Base-by-base conservation (phyloP, 2,888 invertebrate species). In the Dendrolimus houi region DNA sequence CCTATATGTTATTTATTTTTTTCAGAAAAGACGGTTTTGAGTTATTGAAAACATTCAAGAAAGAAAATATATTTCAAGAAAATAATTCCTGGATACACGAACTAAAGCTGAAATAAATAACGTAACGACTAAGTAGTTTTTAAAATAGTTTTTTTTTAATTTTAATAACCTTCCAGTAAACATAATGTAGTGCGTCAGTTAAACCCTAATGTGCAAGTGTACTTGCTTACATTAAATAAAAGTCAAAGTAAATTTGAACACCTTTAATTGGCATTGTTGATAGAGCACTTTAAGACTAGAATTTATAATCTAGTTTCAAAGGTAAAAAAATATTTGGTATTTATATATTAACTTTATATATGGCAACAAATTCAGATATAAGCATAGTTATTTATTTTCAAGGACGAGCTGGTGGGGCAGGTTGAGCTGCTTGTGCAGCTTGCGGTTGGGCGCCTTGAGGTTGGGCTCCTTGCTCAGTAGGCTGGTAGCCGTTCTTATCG, bases 401-500 rank as follows among this genome's bases (percentile, higher is more conserved):
- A 53, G 47, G 47, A 10, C 9, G 47, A 47, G 47, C 47, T 47
- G 47, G 47, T 47, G 9, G 9, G 10, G 47, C 47, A 47, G 47
- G 47, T 9, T 47, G 9, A 6, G 47, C 47, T 47, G 64, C 62
- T 62, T 69, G 56, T 41, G 67, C 57, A n/a, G 72, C 64, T 52
- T 64, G 59, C n/a, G 62, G 59, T 53, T 74, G 69, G 17, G 65
- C 67, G 17, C 68, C 73, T 10, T 74, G 79, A 41, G 82, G 79
- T 61, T 89, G 87, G 1, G 76, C 77, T 9, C 47, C 47, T 47
- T 47, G 9, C 47, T 47, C 47, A 47, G 47, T 47, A 47, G 92
- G 91, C 61, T 91, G 91, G 86, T 92, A 93, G 54, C 93, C 93
- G 63, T 93, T 92, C 76, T 93, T 93, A 71, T 93, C 93, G 52